phyloP scores from a whole-genome alignment of 1,140 invertebrate genomes.

The Pogonognathellus flavescens region DNA sequence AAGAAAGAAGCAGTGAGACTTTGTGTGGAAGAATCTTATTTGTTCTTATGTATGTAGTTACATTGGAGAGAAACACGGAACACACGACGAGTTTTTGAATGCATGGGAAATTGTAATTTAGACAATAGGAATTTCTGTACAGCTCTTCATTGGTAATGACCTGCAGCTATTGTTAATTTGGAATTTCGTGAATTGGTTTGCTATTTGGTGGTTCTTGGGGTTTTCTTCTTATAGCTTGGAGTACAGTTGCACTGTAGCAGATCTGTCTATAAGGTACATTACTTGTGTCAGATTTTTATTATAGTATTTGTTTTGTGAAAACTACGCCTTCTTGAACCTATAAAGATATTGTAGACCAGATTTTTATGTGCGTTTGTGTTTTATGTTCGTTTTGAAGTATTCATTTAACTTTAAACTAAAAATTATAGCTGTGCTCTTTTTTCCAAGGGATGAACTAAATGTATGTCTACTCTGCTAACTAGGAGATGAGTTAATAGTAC shows the following conservation, averaged over 20 bases:
- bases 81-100: not conserved
- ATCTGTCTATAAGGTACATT: no score
- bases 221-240: not conserved
- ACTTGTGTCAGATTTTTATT: not conserved
- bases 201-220: not conserved
- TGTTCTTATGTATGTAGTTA: no score
- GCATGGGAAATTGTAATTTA: constrained; percentile 3
- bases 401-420: constrained; percentile 26
- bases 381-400: constrained; percentile 11
- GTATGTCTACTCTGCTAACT: not conserved
- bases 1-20: no score
- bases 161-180: not conserved
- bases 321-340: constrained; percentile 4
- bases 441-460: not conserved
- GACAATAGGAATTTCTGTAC: not conserved
- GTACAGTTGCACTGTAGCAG: not conserved
- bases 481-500: not conserved
- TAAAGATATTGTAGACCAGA: constrained; percentile 31
- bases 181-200: constrained; percentile 36
- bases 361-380: constrained; percentile 32
- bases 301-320: constrained; percentile 12
- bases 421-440: not conserved
- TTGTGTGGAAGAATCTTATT: no score
- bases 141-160: no score
- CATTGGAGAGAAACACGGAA: no score